Conservation (phyloP, 2,888 invertebrate species). For the Pristionchus fissidentatus region DNA sequence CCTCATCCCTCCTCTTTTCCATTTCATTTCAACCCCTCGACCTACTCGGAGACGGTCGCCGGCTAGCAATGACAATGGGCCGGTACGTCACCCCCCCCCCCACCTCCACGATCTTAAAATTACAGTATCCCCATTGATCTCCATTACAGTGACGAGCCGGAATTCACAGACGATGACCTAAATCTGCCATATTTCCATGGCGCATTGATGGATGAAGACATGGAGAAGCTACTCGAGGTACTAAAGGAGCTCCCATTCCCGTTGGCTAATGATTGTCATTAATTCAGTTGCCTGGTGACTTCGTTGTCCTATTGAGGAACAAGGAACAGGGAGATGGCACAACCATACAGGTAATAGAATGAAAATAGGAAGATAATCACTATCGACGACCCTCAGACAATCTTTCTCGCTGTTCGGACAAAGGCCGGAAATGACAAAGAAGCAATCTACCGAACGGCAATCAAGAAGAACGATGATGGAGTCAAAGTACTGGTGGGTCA, state of each 20-base stretch:
- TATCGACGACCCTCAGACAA: neutral
- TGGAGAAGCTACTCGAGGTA: constrained; percentile 59
- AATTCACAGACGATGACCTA: constrained; percentile 57
- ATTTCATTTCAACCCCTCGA: constrained; percentile 6
- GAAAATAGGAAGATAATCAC: neutral
- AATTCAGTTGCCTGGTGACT: constrained; percentile 21
- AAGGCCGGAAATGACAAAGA: neutral
- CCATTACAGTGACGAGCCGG: constrained; percentile 32
- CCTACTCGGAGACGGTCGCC: constrained; percentile 18
- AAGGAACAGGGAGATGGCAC: constrained; percentile 22
- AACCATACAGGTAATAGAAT: neutral
- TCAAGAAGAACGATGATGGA: constrained; percentile 31
- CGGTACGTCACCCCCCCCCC: constrained; percentile 44
- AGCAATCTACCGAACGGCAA: neutral
- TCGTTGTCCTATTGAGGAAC: constrained; percentile 4
- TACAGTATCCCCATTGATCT: neutral
- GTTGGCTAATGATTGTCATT: neutral
- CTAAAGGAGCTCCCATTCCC: neutral
- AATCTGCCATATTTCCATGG: constrained; percentile 67
- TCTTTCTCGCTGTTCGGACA: constrained; percentile 18
- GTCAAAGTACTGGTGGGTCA: constrained; percentile 5
- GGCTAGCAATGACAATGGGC: neutral
- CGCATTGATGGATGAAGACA: constrained; percentile 65
- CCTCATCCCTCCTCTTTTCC: neutral
- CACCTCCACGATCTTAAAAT: neutral